A percentile compares a stretch with the other conserved stretches of the same genome.
Conservation (phyloP, 2,888 invertebrate genomes). For the Oscheius onirici region DNA sequence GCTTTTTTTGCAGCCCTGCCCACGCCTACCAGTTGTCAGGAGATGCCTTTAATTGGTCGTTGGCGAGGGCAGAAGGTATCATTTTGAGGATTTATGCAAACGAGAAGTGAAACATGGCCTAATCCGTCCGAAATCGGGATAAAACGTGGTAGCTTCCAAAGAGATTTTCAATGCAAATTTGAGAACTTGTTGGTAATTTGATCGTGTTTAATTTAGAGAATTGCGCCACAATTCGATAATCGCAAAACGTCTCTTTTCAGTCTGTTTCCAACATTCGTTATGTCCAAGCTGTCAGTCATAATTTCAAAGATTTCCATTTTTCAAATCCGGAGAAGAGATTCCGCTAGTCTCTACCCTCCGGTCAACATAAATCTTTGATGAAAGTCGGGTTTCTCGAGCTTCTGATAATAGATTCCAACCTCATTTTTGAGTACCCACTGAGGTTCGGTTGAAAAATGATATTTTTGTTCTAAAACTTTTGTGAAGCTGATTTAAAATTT, state of each 20-base stretch:
- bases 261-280: background rate
- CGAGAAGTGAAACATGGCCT: background rate
- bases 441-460: background rate
- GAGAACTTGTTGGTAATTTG: constrained; percentile 11
- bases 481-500: too few relatives aligned
- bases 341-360: constrained; percentile 8
- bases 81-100: background rate
- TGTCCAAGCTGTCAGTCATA: background rate
- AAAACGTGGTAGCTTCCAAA: background rate
- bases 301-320: too few relatives aligned
- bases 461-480: background rate
- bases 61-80: background rate
- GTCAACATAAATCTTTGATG: constrained; percentile 27
- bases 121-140: background rate
- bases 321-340: background rate
- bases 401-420: constrained; percentile 25
- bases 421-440: constrained; percentile 4
- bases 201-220: constrained; percentile 18
- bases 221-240: constrained; percentile 19
- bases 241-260: background rate
- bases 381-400: constrained; percentile 27
- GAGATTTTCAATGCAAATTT: constrained; percentile 11
- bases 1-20: constrained; percentile 3
- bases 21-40: constrained; percentile 20
- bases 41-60: constrained; percentile 23